Evolutionary conservation across 2,797 vertebrate genomes (phyloP).

Genomic region (Anniella stebbinsi): DNA sequence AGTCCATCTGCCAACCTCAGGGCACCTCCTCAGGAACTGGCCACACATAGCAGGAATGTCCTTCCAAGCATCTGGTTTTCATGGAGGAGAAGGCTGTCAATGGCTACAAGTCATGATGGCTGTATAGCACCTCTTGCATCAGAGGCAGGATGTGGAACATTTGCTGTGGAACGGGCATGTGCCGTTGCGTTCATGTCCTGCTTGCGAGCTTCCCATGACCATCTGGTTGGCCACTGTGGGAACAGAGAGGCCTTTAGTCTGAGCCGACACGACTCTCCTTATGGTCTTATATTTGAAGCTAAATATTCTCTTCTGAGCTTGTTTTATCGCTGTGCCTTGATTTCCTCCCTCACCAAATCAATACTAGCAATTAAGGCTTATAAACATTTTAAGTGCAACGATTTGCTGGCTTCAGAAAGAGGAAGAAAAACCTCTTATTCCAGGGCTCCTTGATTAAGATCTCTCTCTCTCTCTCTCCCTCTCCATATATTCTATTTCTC

Average conservation of each 20-base stretch:
- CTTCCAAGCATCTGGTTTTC: neutral
- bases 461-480: too few species aligned
- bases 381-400: neutral
- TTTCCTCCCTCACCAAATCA: slow-evolving; percentile 16
- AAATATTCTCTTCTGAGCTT: neutral
- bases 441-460: neutral
- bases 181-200: too few species aligned
- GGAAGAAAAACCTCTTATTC: neutral
- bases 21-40: too few species aligned
- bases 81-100: too few species aligned
- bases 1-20: neutral
- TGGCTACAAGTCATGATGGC: too few species aligned
- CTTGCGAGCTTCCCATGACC: too few species aligned
- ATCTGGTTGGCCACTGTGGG: too few species aligned
- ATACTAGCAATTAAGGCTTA: slow-evolving; percentile 17
- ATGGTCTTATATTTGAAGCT: neutral
- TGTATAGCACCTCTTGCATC: too few species aligned
- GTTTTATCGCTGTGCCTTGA: neutral
- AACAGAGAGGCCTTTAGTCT: too few species aligned
- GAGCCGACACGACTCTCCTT: neutral
- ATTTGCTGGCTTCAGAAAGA: neutral
- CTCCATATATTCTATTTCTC: neutral
- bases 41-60: neutral
- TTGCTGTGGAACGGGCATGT: too few species aligned
- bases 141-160: too few species aligned